These are phyloP conservation scores for Fulica atra DNA, from an alignment of 2,113 vertebrate species.

Conservation along the genomic window DNA sequence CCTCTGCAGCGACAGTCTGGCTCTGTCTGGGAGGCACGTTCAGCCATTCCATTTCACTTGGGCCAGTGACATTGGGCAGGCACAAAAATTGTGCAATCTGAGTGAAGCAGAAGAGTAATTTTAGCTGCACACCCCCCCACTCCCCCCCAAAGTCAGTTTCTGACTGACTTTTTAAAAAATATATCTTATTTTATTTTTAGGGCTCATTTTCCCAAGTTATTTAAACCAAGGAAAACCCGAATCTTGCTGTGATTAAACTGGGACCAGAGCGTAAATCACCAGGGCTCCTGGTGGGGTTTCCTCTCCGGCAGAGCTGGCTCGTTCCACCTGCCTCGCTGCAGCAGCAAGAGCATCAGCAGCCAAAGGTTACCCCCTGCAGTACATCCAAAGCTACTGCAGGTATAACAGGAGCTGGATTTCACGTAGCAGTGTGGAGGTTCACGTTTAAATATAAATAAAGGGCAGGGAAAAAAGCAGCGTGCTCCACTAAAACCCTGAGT, in stretches of 20 bases:
- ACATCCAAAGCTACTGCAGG: constrained; percentile 44
- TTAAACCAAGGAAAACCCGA: neutral
- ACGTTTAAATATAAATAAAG: neutral
- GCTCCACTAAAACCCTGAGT: neutral
- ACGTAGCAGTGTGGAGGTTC: neutral
- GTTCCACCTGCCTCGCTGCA: neutral
- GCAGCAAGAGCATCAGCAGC: neutral
- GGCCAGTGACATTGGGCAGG: neutral
- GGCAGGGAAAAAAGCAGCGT: neutral
- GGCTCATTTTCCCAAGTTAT: neutral
- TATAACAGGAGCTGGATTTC: neutral
- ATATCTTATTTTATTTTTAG: neutral
- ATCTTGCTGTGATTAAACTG: neutral
- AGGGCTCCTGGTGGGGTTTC: neutral
- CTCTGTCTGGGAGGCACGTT: accelerated
- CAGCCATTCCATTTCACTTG: neutral
- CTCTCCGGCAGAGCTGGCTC: neutral
- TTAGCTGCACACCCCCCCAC: neutral
- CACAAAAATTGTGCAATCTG: neutral
- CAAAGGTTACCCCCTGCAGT: constrained; percentile 67
- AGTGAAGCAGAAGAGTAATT: neutral
- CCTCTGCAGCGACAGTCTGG: neutral
- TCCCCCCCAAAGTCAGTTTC: neutral
- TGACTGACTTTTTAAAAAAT: neutral
- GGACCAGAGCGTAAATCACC: neutral